Percentiles rank a stretch among this genome's conserved stretches.
phyloP scores from a whole-genome alignment of 2,888 invertebrate genomes.

The Podabrus alpinus region DNA sequence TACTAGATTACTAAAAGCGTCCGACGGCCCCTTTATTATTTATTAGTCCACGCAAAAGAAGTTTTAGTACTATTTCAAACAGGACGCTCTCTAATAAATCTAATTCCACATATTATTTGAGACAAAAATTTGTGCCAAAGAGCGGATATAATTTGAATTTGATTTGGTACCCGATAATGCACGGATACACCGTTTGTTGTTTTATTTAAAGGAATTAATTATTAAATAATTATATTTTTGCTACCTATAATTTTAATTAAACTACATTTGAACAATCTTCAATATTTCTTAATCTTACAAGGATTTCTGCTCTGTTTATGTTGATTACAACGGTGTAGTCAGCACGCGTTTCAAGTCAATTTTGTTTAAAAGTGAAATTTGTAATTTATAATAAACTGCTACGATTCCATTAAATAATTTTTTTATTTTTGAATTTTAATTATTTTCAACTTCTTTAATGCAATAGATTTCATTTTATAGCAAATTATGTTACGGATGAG shows the following conservation, averaged over 20 bases:
- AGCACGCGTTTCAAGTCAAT: slow-evolving; percentile 16
- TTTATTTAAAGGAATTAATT: background rate
- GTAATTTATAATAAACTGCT: slow-evolving; percentile 6
- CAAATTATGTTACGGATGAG: slow-evolving; percentile 13
- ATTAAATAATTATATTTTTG: background rate
- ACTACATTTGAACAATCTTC: background rate
- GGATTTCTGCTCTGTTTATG: slow-evolving; percentile 29
- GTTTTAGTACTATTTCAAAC: too few relatives aligned
- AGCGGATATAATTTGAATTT: background rate
- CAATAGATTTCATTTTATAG: slow-evolving; percentile 3
- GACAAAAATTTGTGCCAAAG: background rate
- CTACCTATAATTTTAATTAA: background rate
- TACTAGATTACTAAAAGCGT: too few relatives aligned
- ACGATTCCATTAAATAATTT: background rate
- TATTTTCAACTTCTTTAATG: background rate
- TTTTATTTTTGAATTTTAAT: background rate
- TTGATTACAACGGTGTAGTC: slow-evolving; percentile 21
- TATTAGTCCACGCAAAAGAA: too few relatives aligned
- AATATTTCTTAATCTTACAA: background rate
- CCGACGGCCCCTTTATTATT: too few relatives aligned
- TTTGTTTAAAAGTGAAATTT: slow-evolving; percentile 30
- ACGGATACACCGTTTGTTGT: background rate
- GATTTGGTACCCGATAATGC: too few relatives aligned
- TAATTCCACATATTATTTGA: background rate
- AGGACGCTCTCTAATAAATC: too few relatives aligned